A percentile compares a stretch with the other conserved stretches of the same genome.
Conservation (phyloP, 2,888 invertebrate species). For the Eretmocerus hayati region DNA sequence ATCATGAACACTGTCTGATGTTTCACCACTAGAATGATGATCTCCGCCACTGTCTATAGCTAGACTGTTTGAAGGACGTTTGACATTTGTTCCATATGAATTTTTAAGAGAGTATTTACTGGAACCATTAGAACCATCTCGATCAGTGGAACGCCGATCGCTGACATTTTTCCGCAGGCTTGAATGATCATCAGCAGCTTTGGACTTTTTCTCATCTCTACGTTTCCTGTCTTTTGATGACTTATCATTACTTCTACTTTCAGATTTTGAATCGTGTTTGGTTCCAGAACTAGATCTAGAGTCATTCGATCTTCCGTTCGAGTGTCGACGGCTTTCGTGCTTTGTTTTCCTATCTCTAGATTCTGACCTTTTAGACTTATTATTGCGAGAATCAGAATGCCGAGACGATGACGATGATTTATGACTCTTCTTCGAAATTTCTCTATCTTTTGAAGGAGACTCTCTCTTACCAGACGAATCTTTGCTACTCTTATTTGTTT, state of each 20-base stretch:
- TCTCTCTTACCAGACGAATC: slow-evolving; percentile 38
- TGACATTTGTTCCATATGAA: slow-evolving; percentile 18
- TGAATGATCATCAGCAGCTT: slow-evolving; percentile 65
- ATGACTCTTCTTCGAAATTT: slow-evolving; percentile 34
- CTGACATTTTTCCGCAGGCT: slow-evolving; percentile 59
- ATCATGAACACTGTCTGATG: slow-evolving; percentile 38
- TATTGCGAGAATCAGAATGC: slow-evolving; percentile 34
- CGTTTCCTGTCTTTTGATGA: slow-evolving; percentile 37
- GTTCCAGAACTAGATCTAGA: slow-evolving; percentile 31
- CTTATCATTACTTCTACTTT: slow-evolving; percentile 27
- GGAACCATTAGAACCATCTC: slow-evolving; percentile 71
- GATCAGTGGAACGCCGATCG: slow-evolving; percentile 66
- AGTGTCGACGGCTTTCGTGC: background rate
- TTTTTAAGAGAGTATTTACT: slow-evolving; percentile 42
- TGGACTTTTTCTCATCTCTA: slow-evolving; percentile 43
- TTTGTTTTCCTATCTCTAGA: slow-evolving; percentile 39
- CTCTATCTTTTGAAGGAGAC: slow-evolving; percentile 30
- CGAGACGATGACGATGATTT: slow-evolving; percentile 31
- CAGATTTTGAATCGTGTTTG: slow-evolving; percentile 46
- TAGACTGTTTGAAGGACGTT: slow-evolving; percentile 24
- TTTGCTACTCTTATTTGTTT: slow-evolving; percentile 30
- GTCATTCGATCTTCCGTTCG: slow-evolving; percentile 23
- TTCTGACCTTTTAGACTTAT: background rate
- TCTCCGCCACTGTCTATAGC: slow-evolving; percentile 37
- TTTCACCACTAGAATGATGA: slow-evolving; percentile 46